Base-by-base conservation (phyloP, 2,888 invertebrate genomes). In the Leptopilina myrica region DNA sequence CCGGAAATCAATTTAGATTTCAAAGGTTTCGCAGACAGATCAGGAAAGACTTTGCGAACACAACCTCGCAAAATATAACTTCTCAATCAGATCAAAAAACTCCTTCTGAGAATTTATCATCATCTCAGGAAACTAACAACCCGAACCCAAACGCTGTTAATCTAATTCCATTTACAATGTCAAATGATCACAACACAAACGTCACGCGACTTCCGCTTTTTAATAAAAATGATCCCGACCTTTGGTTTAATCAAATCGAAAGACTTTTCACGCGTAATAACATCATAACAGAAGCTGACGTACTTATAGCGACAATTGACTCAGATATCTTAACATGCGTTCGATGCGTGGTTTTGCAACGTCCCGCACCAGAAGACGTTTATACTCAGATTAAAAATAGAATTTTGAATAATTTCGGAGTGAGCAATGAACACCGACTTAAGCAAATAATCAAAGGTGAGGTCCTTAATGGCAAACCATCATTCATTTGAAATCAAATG, bases 231-330 rank as follows among this genome's bases (percentile, higher is more conserved):
- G 76, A 79, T 20, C 81, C 81, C 12, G 49, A 49, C 2, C 59
- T 65, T 0, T 81, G 79, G 81, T 79, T 81, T 12, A 5, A 59
- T 0, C 76, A 65, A 3, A 59, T 78, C 4, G 80, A 81, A 46
- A 64, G 78, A 8, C 33, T 69, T 12, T 77, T 81, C 40, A 20
- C 49, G 14, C 76, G 73, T 0, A n/a, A 15, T 0, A 46, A 53
- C 0, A 76, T 81, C 1, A 78, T 49, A 5, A 14, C 20, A 3
- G 81, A 81, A 53, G 80, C 62, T 40, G 64, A 79, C 11, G 43
- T 78, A 20, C 6, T 79, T 0, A 40, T 80, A 0, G n/a, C 59
- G 5, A 46, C 49, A 8, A 33, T 78, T 2, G 80, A 83, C 0
- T 75, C 77, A 3, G 73, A 59, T 1, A 49, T 80, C 0, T n/a